Conservation (phyloP, 1,140 invertebrate species). For the Saccostrea cuccullata region DNA sequence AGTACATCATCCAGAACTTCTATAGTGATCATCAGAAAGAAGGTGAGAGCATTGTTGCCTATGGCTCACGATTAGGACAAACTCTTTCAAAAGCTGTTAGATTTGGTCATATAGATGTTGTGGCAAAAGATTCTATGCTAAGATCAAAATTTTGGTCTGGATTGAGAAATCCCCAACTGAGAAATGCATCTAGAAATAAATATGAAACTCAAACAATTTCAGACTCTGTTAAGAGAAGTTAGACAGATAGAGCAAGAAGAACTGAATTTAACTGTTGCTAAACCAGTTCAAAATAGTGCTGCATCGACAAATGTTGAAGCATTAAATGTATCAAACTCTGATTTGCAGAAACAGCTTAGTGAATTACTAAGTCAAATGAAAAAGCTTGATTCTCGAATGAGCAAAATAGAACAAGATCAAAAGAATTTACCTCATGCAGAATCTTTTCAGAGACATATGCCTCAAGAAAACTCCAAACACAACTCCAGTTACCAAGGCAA, state of each 20-base stretch:
- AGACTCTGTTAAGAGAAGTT: slow-evolving; percentile 31
- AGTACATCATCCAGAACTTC: too few species aligned
- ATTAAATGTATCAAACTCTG: not conserved
- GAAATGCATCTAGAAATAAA: slow-evolving; percentile 40
- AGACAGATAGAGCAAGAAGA: slow-evolving; percentile 40
- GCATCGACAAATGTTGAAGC: not conserved
- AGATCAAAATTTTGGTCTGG: slow-evolving; percentile 49
- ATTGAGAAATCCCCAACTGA: not conserved
- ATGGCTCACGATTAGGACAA: too few species aligned
- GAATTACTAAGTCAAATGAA: not conserved
- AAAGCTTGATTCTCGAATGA: not conserved
- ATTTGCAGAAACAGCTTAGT: not conserved
- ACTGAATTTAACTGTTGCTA: not conserved
- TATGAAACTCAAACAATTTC: slow-evolving; percentile 36
- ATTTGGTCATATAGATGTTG: slow-evolving; percentile 13
- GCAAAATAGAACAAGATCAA: not conserved
- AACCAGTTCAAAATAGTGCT: not conserved
- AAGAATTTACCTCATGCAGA: not conserved
- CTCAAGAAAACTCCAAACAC: not conserved
- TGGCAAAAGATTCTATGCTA: slow-evolving; percentile 43
- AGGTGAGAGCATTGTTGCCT: too few species aligned
- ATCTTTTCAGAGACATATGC: not conserved
- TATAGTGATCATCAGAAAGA: too few species aligned
- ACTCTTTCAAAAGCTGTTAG: too few species aligned
- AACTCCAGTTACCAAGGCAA: not conserved